These are phyloP conservation scores for Turritopsis rubra DNA, from an alignment of 30 jellyfish, hydroid and myxozoan species.

Conservation along the genomic window DNA sequence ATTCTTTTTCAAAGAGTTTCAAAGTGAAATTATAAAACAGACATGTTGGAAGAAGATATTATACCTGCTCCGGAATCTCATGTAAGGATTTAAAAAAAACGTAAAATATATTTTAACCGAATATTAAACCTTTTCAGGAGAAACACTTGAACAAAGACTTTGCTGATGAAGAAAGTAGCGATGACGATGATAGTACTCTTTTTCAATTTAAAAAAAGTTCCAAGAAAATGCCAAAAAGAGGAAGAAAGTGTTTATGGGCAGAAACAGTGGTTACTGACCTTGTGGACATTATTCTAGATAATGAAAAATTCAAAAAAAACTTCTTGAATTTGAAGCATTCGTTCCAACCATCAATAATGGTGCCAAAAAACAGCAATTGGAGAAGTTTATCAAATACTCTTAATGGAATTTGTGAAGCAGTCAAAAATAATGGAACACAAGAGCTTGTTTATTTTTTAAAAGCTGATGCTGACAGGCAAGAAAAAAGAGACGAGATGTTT, in stretches of 20 bases:
- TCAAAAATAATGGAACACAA: too few relatives aligned
- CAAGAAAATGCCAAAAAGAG: background rate
- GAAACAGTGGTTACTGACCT: background rate
- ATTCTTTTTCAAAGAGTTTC: background rate
- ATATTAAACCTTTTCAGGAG: background rate
- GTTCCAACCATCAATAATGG: too few relatives aligned
- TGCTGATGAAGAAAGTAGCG: background rate
- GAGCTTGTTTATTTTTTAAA: too few relatives aligned
- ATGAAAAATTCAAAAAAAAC: background rate
- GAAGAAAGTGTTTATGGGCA: constrained; percentile 11
- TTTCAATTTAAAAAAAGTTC: background rate
- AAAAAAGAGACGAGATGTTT: too few relatives aligned
- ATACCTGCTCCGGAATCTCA: background rate
- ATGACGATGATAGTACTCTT: background rate
- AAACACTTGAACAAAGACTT: background rate
- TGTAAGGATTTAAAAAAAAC: background rate
- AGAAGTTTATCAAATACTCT: too few relatives aligned
- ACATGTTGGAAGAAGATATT: background rate
- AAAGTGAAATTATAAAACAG: background rate
- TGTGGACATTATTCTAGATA: constrained; percentile 5
- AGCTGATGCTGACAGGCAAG: too few relatives aligned
- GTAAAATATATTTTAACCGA: background rate
- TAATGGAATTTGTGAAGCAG: too few relatives aligned
- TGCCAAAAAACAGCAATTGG: too few relatives aligned
- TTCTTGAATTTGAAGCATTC: too few relatives aligned